Evolutionary conservation across 2,113 vertebrate species (phyloP).

Genomic region (Henicopernis longicauda): DNA sequence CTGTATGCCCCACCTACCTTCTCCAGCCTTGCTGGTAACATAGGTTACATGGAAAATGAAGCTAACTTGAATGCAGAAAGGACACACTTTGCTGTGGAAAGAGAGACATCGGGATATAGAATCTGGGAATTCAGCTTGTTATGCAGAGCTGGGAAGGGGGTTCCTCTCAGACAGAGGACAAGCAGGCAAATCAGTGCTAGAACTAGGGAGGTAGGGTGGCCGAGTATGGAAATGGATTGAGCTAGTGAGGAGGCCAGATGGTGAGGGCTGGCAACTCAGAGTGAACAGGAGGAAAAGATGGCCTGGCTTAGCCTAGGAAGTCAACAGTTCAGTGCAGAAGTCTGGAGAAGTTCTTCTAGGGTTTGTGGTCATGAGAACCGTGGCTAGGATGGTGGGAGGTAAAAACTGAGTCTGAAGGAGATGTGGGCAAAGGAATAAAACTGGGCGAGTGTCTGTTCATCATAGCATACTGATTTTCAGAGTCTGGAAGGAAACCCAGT

Average conservation of each 20-base stretch:
- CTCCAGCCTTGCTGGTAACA: neutral
- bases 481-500: neutral
- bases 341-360: neutral
- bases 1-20: neutral
- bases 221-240: neutral
- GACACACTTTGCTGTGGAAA: neutral
- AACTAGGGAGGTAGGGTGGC: neutral
- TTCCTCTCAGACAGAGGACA: neutral
- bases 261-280: neutral
- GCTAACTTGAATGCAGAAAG: neutral
- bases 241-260: neutral
- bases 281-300: neutral
- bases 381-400: neutral
- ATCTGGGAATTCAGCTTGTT: neutral
- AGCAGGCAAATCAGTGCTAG: neutral
- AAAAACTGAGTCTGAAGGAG: neutral
- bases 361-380: neutral
- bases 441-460: neutral
- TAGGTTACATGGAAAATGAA: neutral
- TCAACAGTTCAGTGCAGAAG: neutral
- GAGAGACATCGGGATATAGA: neutral
- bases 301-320: neutral
- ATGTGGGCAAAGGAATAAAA: neutral
- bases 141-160: neutral
- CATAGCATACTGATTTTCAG: neutral